Evolutionary conservation across 2,888 invertebrate species (phyloP).

Genomic region (Apamea anceps): DNA sequence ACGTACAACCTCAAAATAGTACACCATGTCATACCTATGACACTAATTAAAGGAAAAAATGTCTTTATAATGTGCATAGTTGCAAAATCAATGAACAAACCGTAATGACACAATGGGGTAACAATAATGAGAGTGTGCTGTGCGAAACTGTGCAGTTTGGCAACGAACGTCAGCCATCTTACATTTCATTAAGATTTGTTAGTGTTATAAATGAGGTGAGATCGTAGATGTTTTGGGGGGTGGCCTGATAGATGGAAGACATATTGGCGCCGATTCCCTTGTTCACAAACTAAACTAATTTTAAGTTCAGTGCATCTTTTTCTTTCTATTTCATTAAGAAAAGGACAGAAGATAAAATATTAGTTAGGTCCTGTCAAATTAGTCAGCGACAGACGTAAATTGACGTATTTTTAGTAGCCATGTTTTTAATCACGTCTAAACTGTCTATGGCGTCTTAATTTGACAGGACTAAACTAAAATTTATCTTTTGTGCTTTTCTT

Average conservation of each 20-base stretch:
- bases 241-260: neutral
- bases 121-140: slow-evolving; percentile 78
- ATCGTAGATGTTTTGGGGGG: neutral
- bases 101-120: slow-evolving; percentile 73
- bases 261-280: too few species aligned
- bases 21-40: slow-evolving; percentile 57
- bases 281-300: too few species aligned
- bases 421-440: too few species aligned
- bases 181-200: slow-evolving; percentile 34
- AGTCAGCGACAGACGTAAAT: too few species aligned
- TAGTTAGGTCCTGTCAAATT: too few species aligned
- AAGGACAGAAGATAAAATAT: too few species aligned
- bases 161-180: slow-evolving; percentile 65
- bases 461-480: too few species aligned
- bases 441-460: too few species aligned
- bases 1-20: slow-evolving; percentile 29
- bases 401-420: too few species aligned
- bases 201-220: slow-evolving; percentile 14
- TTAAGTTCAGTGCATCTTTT: too few species aligned
- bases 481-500: too few species aligned
- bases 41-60: slow-evolving; percentile 65
- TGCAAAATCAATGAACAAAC: slow-evolving; percentile 74
- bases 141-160: slow-evolving; percentile 70
- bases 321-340: too few species aligned
- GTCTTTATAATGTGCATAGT: slow-evolving; percentile 64